Percentiles rank a stretch among this genome's conserved stretches.
These are phyloP conservation scores for Thereuonema tuberculata DNA, from an alignment of 1,140 invertebrate species.

Conservation along the genomic window DNA sequence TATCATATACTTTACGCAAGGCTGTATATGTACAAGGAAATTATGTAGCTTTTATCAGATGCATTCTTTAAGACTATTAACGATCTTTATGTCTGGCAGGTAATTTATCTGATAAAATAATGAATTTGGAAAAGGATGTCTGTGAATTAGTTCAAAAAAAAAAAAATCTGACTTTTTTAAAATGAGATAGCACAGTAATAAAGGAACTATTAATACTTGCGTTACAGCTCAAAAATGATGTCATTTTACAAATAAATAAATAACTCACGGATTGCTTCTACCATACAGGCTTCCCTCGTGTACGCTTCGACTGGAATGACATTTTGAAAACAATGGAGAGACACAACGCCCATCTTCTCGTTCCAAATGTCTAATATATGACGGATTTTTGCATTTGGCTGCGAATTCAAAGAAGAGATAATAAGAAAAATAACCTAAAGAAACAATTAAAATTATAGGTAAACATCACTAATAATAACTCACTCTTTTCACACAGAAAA, in stretches of 20 bases:
- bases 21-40: no score
- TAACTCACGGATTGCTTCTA: conserved; percentile 58
- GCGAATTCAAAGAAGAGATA: no score
- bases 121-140: neutral
- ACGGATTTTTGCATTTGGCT: conserved; percentile 48
- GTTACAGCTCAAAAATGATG: neutral
- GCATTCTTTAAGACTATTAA: no score
- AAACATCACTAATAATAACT: conserved; percentile 7
- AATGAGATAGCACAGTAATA: neutral
- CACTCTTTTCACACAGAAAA: no score
- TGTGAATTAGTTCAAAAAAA: neutral
- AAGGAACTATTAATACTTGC: neutral
- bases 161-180: no score
- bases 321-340: conserved; percentile 81
- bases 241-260: no score
- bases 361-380: conserved; percentile 80
- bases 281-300: conserved; percentile 84
- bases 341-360: conserved; percentile 64
- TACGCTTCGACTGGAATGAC: conserved; percentile 80
- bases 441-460: neutral
- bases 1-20: no score
- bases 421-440: no score
- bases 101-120: no score
- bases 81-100: no score
- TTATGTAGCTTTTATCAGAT: no score